Conservation (phyloP, 2,888 invertebrate genomes). For the Notocelia uddmanniana region DNA sequence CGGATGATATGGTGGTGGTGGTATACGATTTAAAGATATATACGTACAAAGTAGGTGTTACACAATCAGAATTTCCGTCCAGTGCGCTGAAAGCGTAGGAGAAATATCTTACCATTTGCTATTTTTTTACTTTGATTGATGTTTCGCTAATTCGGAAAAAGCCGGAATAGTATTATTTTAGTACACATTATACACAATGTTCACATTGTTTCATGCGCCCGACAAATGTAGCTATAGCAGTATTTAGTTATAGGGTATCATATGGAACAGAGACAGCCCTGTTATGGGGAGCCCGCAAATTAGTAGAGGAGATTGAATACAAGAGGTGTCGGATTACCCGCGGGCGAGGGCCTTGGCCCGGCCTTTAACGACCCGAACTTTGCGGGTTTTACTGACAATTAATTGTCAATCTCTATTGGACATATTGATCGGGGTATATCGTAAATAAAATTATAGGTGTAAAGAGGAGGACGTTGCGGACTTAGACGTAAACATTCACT, state of each 20-base stretch:
- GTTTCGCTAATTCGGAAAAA: not conserved
- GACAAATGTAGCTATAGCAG: conserved; percentile 15
- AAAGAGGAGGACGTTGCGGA: conserved; percentile 13
- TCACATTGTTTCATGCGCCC: conserved; percentile 21
- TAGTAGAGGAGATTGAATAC: conserved; percentile 78
- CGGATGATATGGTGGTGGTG: too few relatives aligned
- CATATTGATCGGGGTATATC: conserved; percentile 16
- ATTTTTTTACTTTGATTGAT: not conserved
- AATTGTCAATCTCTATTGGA: conserved; percentile 17
- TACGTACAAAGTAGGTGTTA: too few relatives aligned
- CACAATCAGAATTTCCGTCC: too few relatives aligned
- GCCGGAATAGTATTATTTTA: not conserved
- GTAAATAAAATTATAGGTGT: conserved; percentile 22
- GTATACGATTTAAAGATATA: too few relatives aligned
- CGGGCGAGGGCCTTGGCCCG: conserved; percentile 67
- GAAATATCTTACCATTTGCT: not conserved
- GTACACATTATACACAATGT: not conserved
- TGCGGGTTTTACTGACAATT: conserved; percentile 30
- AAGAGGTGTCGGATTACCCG: conserved; percentile 78
- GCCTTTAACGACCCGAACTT: conserved; percentile 52
- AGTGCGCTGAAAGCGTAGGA: too few relatives aligned
- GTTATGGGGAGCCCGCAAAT: conserved; percentile 65
- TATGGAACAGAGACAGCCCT: conserved; percentile 61
- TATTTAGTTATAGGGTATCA: conserved; percentile 27
- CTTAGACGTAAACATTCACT: conserved; percentile 30